These are phyloP conservation scores for Cossypha heuglini DNA, from an alignment of 2,797 vertebrate species.

Conservation along the genomic window DNA sequence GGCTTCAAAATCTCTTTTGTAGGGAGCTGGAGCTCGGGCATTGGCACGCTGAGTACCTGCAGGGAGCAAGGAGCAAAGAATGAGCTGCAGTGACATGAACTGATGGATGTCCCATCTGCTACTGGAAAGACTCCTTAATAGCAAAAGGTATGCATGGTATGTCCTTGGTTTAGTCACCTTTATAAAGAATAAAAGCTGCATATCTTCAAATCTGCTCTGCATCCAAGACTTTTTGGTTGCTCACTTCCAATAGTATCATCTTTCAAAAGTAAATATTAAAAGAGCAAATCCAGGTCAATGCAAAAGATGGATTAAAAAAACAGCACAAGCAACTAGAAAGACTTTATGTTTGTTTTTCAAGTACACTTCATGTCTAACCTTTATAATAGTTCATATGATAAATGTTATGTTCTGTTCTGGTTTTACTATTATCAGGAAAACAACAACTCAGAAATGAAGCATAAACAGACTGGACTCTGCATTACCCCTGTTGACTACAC, in stretches of 20 bases:
- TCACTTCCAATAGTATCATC: not conserved
- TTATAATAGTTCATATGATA: not conserved
- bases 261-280: not conserved
- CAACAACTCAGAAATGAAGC: not conserved
- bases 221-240: not conserved
- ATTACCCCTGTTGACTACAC: not conserved
- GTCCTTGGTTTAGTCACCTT: not conserved
- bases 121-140: not conserved
- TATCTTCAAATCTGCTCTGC: not conserved
- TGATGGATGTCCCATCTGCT: not conserved
- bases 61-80: conserved; percentile 6
- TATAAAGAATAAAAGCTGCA: not conserved
- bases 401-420: not conserved
- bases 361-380: not conserved
- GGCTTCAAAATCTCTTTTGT: conserved; percentile 97
- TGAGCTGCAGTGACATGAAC: not conserved
- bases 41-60: conserved; percentile 95
- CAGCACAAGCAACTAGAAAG: not conserved
- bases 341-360: not conserved
- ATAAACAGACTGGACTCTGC: not conserved
- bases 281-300: not conserved
- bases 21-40: conserved; percentile 93
- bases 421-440: conserved; percentile 5
- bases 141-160: not conserved
- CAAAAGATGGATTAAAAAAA: not conserved